Evolutionary conservation across 2,888 invertebrate species (phyloP).

Genomic region (Dorcus parallelipipedus): DNA sequence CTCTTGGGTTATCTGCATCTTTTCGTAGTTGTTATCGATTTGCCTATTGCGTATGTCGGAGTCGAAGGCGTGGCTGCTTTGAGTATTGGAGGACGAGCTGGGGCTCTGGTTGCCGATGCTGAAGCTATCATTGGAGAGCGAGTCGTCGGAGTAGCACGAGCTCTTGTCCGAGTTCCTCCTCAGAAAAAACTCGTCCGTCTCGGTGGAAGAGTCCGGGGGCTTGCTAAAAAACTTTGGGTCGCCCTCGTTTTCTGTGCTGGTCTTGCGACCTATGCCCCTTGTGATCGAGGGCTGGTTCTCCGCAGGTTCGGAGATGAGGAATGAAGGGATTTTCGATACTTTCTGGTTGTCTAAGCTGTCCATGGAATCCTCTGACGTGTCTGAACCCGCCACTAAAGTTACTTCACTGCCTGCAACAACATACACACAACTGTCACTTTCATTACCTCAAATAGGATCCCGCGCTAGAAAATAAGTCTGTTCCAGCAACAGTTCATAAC

Average conservation of each 20-base stretch:
- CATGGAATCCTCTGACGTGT: constrained; percentile 70
- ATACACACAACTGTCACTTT: no score
- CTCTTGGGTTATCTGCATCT: constrained; percentile 42
- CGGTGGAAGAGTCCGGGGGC: constrained; percentile 12
- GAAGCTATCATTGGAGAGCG: constrained; percentile 63
- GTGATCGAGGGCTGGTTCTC: constrained; percentile 78
- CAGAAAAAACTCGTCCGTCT: constrained; percentile 49
- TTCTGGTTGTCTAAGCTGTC: constrained; percentile 63
- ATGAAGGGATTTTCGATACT: constrained; percentile 54
- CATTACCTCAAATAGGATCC: no score
- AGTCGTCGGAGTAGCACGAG: constrained; percentile 69
- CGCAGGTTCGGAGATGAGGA: constrained; percentile 70
- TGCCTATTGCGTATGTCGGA: constrained; percentile 38
- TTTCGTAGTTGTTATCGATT: constrained; percentile 35
- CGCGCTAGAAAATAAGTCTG: no score
- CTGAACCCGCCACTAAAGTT: constrained; percentile 69
- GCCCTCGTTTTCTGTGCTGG: constrained; percentile 61
- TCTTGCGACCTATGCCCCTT: constrained; percentile 61
- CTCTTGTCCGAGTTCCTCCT: constrained; percentile 68
- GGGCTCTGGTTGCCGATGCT: constrained; percentile 47
- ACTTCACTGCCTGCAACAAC: constrained; percentile 73
- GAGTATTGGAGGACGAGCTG: constrained; percentile 46
- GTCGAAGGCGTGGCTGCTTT: constrained; percentile 40
- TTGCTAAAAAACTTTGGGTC: constrained; percentile 25
- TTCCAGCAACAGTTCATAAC: no score